Conservation (phyloP, 2,888 invertebrate genomes). For the Lamellibrachia satsuma region DNA sequence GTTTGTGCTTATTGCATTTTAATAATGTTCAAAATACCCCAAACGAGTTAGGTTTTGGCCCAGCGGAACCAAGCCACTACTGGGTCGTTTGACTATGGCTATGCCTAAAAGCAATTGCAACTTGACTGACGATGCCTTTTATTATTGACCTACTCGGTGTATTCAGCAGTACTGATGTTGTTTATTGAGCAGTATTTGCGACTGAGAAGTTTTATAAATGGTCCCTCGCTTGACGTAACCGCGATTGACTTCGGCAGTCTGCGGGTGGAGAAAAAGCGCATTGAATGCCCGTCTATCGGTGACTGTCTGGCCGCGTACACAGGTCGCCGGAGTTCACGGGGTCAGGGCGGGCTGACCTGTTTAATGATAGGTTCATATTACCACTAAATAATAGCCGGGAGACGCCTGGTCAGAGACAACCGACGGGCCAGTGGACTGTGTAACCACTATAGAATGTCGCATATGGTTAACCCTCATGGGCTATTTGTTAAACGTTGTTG, state of each 20-base stretch:
- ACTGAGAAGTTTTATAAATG: not conserved
- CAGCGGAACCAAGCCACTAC: too few relatives aligned
- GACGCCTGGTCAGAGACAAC: not conserved
- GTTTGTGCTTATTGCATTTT: too few relatives aligned
- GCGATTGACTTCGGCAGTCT: not conserved
- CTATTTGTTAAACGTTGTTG: not conserved
- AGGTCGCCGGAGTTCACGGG: not conserved
- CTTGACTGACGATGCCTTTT: not conserved
- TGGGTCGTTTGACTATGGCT: too few relatives aligned
- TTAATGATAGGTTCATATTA: constrained; percentile 5
- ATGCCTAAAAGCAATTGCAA: not conserved
- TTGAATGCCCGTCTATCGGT: not conserved
- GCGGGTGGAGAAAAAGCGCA: not conserved
- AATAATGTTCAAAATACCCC: too few relatives aligned
- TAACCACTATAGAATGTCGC: not conserved
- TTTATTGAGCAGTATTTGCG: not conserved
- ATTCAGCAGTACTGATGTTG: not conserved
- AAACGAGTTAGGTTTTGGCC: too few relatives aligned
- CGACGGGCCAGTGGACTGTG: not conserved
- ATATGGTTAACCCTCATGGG: not conserved
- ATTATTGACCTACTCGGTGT: not conserved
- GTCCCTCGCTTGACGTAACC: constrained; percentile 3
- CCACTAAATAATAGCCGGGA: not conserved
- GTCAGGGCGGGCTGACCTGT: not conserved
- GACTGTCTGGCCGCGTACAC: not conserved